Percentiles rank a stretch among this genome's conserved stretches.
Conservation (phyloP, 1,140 invertebrate genomes). For the Megalopta genalis region DNA sequence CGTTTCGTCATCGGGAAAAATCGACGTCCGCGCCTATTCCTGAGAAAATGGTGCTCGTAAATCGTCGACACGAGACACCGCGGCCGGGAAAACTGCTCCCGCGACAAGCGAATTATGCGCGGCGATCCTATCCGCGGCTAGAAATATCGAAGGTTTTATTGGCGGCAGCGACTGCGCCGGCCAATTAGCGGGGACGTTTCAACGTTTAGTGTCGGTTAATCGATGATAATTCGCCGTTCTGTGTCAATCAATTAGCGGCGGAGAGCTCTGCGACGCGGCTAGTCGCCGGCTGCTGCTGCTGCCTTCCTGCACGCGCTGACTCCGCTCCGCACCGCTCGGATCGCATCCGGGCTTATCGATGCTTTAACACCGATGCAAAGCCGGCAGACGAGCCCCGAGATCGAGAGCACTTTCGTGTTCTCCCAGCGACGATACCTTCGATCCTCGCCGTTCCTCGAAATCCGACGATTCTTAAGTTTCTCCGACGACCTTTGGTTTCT, state of each 20-base stretch:
- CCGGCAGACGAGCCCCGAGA: not conserved
- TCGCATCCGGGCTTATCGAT: not conserved
- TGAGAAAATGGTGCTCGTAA: not conserved
- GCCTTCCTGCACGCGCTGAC: no score
- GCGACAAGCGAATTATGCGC: slow-evolving; percentile 1
- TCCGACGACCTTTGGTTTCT: not conserved
- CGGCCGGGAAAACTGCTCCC: not conserved
- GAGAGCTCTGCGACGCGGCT: not conserved
- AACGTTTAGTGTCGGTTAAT: not conserved
- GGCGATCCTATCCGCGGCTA: not conserved
- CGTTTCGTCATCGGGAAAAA: not conserved
- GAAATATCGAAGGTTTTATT: slow-evolving; percentile 3
- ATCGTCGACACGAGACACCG: not conserved
- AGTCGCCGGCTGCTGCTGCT: no score
- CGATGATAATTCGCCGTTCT: slow-evolving; percentile 5
- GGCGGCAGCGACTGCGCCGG: not conserved
- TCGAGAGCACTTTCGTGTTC: slow-evolving; percentile 20
- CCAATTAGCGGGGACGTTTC: slow-evolving; percentile 12
- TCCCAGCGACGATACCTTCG: not conserved
- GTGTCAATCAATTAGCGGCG: slow-evolving; percentile 8
- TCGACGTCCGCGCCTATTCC: not conserved
- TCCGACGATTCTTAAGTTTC: not conserved
- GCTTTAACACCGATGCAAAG: not conserved
- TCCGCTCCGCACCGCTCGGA: no score
- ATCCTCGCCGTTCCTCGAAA: not conserved